Conservation (phyloP, 2,888 invertebrate species). For the Sisyra terminalis region DNA sequence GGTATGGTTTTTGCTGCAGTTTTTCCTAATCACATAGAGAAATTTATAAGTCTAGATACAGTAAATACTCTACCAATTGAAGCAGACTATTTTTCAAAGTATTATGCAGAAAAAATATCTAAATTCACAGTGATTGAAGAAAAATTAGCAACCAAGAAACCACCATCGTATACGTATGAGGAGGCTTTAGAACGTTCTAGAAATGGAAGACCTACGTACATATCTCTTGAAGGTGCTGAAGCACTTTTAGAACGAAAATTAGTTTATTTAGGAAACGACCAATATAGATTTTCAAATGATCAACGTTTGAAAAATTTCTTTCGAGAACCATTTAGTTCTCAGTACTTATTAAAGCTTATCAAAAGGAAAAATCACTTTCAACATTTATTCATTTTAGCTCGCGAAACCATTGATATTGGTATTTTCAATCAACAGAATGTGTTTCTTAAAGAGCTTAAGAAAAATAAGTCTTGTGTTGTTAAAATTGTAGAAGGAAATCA, state of each 20-base stretch:
- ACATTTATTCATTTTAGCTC: slow-evolving; percentile 20
- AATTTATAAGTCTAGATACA: slow-evolving; percentile 28
- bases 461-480: slow-evolving; percentile 17
- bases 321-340: slow-evolving; percentile 22
- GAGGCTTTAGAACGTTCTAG: slow-evolving; percentile 31
- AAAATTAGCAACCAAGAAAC: slow-evolving; percentile 14
- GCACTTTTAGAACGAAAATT: slow-evolving; percentile 31
- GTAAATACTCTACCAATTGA: slow-evolving; percentile 18
- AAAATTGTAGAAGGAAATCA: slow-evolving; percentile 35
- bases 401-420: slow-evolving; percentile 8
- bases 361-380: slow-evolving; percentile 22
- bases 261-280: slow-evolving; percentile 24
- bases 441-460: slow-evolving; percentile 16
- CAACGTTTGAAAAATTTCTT: slow-evolving; percentile 28
- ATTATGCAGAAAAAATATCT: slow-evolving; percentile 23
- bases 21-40: slow-evolving; percentile 26
- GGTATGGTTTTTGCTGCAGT: slow-evolving; percentile 23
- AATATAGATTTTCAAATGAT: slow-evolving; percentile 38
- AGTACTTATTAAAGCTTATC: slow-evolving; percentile 23
- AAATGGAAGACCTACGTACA: slow-evolving; percentile 22
- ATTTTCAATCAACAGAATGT: slow-evolving; percentile 13
- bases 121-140: slow-evolving; percentile 20
- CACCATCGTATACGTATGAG: slow-evolving; percentile 26
- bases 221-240: slow-evolving; percentile 30
- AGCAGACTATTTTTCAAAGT: slow-evolving; percentile 15